phyloP scores from a whole-genome alignment of 2,113 vertebrate species.

The Brevimyrus niger region DNA sequence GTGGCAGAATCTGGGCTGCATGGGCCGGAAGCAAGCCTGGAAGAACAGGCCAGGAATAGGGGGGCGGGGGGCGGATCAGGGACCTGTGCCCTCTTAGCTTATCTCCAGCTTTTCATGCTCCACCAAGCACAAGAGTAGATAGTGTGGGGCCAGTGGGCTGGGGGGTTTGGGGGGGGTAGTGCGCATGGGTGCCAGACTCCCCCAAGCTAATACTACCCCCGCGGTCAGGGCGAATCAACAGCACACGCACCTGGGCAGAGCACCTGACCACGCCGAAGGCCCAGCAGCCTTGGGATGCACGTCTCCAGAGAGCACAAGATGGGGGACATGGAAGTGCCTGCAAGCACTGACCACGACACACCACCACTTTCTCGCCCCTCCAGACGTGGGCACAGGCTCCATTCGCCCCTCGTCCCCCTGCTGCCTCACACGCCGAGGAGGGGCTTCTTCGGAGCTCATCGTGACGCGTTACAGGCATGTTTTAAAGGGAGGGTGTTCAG shows the following conservation, averaged over 20 bases:
- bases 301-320: conserved; percentile 28
- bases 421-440: not conserved
- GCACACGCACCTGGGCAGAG: conserved; percentile 60
- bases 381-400: not conserved
- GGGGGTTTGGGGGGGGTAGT: not conserved
- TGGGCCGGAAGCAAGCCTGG: not conserved
- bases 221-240: not conserved
- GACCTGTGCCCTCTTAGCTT: conserved; percentile 62
- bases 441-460: not conserved
- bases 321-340: conserved; percentile 30
- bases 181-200: not conserved
- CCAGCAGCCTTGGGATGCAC: conserved; percentile 4
- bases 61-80: not conserved
- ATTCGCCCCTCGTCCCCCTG: not conserved
- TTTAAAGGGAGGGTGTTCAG: not conserved
- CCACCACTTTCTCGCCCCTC: not conserved
- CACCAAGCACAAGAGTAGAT: conserved; percentile 68
- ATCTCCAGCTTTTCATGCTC: conserved; percentile 73
- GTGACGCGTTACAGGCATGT: not conserved
- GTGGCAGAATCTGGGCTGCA: conserved; percentile 44
- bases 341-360: conserved; percentile 27
- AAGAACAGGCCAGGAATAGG: not conserved
- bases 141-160: conserved; percentile 43
- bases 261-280: conserved; percentile 56
- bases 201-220: not conserved